Base-by-base conservation (phyloP, 2,888 invertebrate genomes). In the Drosophila affinis region DNA sequence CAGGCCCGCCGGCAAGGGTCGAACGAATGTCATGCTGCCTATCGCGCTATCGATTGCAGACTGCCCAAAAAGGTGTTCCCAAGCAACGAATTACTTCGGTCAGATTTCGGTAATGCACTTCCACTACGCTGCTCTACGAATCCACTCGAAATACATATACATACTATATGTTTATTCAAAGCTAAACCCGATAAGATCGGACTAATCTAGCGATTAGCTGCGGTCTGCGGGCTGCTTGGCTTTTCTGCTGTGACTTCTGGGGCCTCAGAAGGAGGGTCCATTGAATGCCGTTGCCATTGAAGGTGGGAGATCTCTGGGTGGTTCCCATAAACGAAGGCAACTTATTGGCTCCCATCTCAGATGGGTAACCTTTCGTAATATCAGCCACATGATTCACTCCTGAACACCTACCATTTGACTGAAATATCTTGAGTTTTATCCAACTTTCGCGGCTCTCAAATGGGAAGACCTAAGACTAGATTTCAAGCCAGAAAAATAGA, bases 1-100 rank as follows among this genome's bases (percentile, higher is more conserved):
- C 24, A 92, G 61, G 3, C 77, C 84, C 4, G 81, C 69, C 18
- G 85, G 58, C 3, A 92, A 44, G 2, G 89, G 83, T 17, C 92
- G 84, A 63, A 91, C 24, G 5, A 14, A 21, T 53, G 21, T 67
- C 67, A 67, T 67, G 51, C 27, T 69, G 58, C 34, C 32, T 39
- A 39, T n/a, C 32, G 49, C 49, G 10, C 45, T 51, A 45, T 58
- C 70, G 21, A 21, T 29, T 57, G 67, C 58, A 67, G 67, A 67
- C 67, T 67, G 34, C 46, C 52, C 48, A 27, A 65, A 67, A 67
- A 65, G 1, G 14, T 10, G 14, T n/a, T n/a, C 39, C 39, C 14
- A 14, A 7, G n/a, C 39, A 39, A 39, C 21, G n/a, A 39, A 52
- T 9, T 32, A 52, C 44, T 62, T 24, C 4, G 24, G 24, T 24